Percentiles rank a stretch among this genome's conserved stretches.
phyloP scores from a whole-genome alignment of 1,140 invertebrate species.

The Armadillidium nasatum region DNA sequence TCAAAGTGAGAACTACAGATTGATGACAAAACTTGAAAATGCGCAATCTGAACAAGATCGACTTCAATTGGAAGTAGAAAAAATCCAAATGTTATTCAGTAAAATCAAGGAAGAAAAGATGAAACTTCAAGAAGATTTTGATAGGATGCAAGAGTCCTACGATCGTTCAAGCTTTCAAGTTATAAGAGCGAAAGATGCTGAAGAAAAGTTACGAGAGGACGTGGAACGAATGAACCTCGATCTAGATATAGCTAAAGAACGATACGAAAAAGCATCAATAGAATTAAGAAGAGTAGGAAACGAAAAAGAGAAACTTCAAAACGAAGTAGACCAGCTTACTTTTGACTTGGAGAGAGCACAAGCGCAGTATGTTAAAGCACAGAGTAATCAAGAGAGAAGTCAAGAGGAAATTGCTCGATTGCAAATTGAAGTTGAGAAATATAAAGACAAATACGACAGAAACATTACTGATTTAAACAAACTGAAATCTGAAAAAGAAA shows the following conservation, averaged over 20 bases:
- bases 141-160: slow-evolving; percentile 77
- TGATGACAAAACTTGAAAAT: slow-evolving; percentile 80
- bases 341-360: slow-evolving; percentile 80
- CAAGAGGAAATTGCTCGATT: slow-evolving; percentile 81
- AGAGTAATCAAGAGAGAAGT: slow-evolving; percentile 74
- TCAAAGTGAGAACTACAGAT: slow-evolving; percentile 78
- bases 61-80: slow-evolving; percentile 77
- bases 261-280: slow-evolving; percentile 80
- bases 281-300: slow-evolving; percentile 72
- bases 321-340: slow-evolving; percentile 73
- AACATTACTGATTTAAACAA: slow-evolving; percentile 73
- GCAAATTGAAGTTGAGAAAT: slow-evolving; percentile 80
- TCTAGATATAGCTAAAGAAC: slow-evolving; percentile 77
- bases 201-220: slow-evolving; percentile 85
- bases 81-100: slow-evolving; percentile 66
- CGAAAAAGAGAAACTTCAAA: slow-evolving; percentile 78
- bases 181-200: slow-evolving; percentile 75
- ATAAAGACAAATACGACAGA: slow-evolving; percentile 83
- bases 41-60: slow-evolving; percentile 79
- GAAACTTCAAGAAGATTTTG: slow-evolving; percentile 76
- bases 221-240: slow-evolving; percentile 72
- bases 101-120: slow-evolving; percentile 80
- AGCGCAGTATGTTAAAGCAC: slow-evolving; percentile 73
- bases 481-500: slow-evolving; percentile 69
- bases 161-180: slow-evolving; percentile 77